phyloP scores from a whole-genome alignment of 2,888 invertebrate species.

The Callyntrura sp. region DNA sequence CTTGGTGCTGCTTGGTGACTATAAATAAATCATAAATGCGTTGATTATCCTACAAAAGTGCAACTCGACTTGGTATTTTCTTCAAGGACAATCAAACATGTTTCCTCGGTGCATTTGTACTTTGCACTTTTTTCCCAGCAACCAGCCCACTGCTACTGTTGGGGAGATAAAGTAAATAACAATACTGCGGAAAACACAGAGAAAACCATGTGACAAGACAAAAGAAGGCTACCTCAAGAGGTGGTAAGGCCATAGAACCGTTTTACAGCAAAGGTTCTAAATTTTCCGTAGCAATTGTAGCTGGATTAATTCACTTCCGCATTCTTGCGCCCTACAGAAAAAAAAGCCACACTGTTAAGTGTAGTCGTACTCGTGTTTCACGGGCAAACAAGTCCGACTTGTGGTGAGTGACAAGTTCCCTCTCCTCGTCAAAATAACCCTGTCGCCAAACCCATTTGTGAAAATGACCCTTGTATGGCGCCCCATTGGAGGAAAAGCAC shows the following conservation, averaged over 20 bases:
- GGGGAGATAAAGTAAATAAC: background rate
- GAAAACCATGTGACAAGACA: constrained; percentile 17
- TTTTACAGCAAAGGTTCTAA: background rate
- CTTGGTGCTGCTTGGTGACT: background rate
- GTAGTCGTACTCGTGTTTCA: too few relatives aligned
- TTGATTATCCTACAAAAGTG: background rate
- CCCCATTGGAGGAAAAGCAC: too few relatives aligned
- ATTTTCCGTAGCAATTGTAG: background rate
- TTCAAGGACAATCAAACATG: background rate
- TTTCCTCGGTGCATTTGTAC: background rate
- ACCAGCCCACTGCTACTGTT: background rate
- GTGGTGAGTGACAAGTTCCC: too few relatives aligned
- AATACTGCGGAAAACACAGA: background rate
- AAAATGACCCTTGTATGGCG: too few relatives aligned
- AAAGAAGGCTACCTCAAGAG: background rate
- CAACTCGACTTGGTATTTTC: background rate
- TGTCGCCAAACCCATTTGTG: too few relatives aligned
- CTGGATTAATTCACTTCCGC: background rate
- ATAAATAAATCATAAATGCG: background rate
- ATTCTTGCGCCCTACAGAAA: background rate
- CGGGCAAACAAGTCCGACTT: too few relatives aligned
- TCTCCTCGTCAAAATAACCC: too few relatives aligned
- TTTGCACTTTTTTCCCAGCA: background rate
- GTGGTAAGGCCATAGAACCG: background rate
- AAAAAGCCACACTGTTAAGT: background rate